Evolutionary conservation across 2,888 invertebrate species (phyloP).

Genomic region (Zaprionus bogoriensis): DNA sequence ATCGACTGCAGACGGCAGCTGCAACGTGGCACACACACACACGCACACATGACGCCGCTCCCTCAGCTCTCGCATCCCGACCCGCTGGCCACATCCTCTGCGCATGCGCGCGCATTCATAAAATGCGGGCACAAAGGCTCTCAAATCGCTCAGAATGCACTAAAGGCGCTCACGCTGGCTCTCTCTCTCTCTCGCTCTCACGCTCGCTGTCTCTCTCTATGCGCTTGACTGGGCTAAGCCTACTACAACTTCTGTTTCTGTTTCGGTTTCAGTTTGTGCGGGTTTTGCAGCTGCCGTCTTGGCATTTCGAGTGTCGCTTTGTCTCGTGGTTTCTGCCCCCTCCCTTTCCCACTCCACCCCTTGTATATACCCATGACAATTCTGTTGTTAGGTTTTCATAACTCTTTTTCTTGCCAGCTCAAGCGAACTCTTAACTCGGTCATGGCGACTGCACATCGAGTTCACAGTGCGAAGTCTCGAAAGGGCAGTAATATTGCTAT

Average conservation of each 20-base stretch:
- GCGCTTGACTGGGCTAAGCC: conserved; percentile 28
- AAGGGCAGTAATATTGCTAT: conserved; percentile 26
- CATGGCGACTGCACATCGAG: conserved; percentile 51
- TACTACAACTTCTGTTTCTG: conserved; percentile 3
- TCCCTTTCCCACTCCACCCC: conserved; percentile 2
- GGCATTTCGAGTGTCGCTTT: conserved; percentile 72
- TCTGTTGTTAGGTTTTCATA: conserved; percentile 44
- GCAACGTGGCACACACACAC: no score
- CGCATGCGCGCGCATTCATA: conserved; percentile 76
- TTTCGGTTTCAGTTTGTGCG: conserved; percentile 20
- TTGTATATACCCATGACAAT: conserved; percentile 43
- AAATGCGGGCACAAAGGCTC: conserved; percentile 33
- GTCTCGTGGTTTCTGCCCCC: conserved; percentile 38
- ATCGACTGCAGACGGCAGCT: conserved; percentile 28
- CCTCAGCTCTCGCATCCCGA: background rate
- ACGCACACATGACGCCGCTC: background rate
- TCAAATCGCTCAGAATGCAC: conserved; percentile 60
- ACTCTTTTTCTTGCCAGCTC: conserved; percentile 3
- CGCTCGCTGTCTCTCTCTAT: background rate
- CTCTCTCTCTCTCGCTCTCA: background rate
- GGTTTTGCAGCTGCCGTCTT: conserved; percentile 71
- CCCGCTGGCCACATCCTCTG: conserved; percentile 65
- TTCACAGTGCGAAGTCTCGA: conserved; percentile 7
- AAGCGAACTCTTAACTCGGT: conserved; percentile 39
- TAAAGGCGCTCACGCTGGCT: conserved; percentile 33